Evolutionary conservation across 2,888 invertebrate genomes (phyloP), one percentile per base, ranked within the genome.

Genomic region (Lepidocyrtinus sp.): DNA sequence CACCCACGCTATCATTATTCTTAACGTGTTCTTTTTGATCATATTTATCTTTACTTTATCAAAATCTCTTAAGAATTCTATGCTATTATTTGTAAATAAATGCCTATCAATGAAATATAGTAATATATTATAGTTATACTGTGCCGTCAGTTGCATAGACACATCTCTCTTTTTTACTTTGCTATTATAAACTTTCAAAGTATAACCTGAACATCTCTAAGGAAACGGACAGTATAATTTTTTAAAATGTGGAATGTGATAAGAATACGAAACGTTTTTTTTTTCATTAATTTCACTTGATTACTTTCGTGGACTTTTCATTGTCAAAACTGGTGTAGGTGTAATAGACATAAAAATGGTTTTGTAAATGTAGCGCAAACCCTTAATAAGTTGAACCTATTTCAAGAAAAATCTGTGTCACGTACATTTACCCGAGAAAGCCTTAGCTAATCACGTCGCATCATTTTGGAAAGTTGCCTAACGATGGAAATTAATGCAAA

Each of bases 221-320:
- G 64, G 79, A 79, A 79, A 79, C 79, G 79, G 70, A 79, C 70
- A 79, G 17, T 79, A 73, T 55, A 71, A 45, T 1, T 12, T 62
- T 68, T 69, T 74, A 63, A 78, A 74, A 79, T 63, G 55, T 79
- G 79, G 79, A 79, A 79, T 79, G 79, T 79, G 74, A 68, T 62
- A 1, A 36, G 70, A 79, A 67, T 67, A 46, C 22, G 64, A 77
- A 70, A 64, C 76, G 19, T 69, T 63, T 50, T 55, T n/a, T n/a
- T n/a, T n/a, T n/a, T n/a, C n/a, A n/a, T n/a, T n/a, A n/a, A n/a
- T n/a, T n/a, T n/a, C n/a, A n/a, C n/a, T n/a, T n/a, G n/a, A n/a
- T n/a, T n/a, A n/a, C n/a, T n/a, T n/a, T n/a, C n/a, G n/a, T n/a
- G n/a, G n/a, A n/a, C n/a, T n/a, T n/a, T n/a, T n/a, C n/a, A n/a